Conservation (phyloP, 2,113 vertebrate genomes). For the Charadrius vociferus region DNA sequence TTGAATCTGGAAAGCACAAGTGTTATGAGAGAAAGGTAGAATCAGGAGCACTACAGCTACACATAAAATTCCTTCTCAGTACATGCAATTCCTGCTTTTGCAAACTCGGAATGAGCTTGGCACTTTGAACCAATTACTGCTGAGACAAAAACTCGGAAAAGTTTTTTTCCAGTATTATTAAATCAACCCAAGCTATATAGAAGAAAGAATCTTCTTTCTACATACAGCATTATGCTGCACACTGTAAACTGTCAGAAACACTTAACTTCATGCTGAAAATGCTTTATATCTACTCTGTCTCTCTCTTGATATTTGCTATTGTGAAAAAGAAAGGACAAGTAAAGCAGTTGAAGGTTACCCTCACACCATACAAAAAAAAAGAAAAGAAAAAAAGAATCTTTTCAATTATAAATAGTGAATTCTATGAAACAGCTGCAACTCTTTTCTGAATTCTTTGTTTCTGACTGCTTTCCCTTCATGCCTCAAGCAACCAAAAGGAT, state of each 20-base stretch:
- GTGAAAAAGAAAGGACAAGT: slow-evolving; percentile 48
- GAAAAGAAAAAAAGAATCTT: neutral
- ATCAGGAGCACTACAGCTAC: neutral
- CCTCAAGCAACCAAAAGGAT: slow-evolving; percentile 85
- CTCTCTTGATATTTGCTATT: slow-evolving; percentile 36
- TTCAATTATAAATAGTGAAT: slow-evolving; percentile 75
- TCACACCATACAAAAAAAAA: neutral
- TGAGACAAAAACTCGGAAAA: neutral
- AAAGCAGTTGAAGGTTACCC: slow-evolving; percentile 56
- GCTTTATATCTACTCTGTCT: slow-evolving; percentile 9
- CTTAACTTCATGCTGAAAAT: slow-evolving; percentile 18
- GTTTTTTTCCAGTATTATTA: neutral
- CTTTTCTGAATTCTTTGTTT: slow-evolving; percentile 82
- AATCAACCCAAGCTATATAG: neutral
- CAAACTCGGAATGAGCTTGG: neutral
- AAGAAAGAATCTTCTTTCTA: neutral
- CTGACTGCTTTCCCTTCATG: slow-evolving; percentile 71
- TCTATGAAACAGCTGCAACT: slow-evolving; percentile 80
- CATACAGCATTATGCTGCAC: neutral
- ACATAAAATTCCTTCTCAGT: neutral
- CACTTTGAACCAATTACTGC: neutral
- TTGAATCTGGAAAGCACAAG: neutral
- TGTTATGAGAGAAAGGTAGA: neutral
- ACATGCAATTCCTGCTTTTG: neutral
- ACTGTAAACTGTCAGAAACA: slow-evolving; percentile 35